Base-by-base conservation (phyloP, 2,888 invertebrate species). In the Pecten maximus region DNA sequence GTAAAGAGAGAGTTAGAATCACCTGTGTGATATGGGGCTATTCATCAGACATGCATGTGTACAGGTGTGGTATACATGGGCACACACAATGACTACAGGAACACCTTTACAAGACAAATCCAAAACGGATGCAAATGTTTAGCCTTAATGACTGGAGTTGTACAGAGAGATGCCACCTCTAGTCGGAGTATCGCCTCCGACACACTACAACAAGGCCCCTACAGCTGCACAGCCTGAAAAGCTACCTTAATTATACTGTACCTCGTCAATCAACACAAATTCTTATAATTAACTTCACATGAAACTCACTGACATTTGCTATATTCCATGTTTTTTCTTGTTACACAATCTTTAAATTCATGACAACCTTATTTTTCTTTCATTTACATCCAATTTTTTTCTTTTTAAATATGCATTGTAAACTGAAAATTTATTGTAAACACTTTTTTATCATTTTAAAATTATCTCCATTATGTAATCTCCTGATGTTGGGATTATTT, bases 21-120 rank as follows among this genome's bases (percentile, higher is more conserved):
- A 74, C 74, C 8, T 74, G 16, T 19, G 23, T 54, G 28, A 28
- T 35, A 10, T 60, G 19, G 60, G 60, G 6, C 60, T 23, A 60
- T 60, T 23, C 60, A n/a, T 6, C 60, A 60, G n/a, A 60, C 60
- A 60, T n/a, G 44, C 44, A 44, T 44, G 44, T 44, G 2, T 74
- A 74, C 74, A 74, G 74, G 74, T 74, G 74, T 35, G 74, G 2
- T 74, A 4, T 3, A 54, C 54, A 19, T 19, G n/a, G n/a, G n/a
- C 44, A 44, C 23, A 60, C 74, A 74, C 74, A 74, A 74, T 74
- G 35, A 28, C 28, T 74, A 74, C 28, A 6, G 15, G 0, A 28
- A 23, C 74, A 74, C 35, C 28, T 74, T 74, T 35, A 74, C 74
- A 74, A 74, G 74, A 74, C 74, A 74, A 74, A 74, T 74, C 74